These are phyloP conservation scores for Calycopis cecrops DNA, from an alignment of 1,140 invertebrate species.

Conservation along the genomic window DNA sequence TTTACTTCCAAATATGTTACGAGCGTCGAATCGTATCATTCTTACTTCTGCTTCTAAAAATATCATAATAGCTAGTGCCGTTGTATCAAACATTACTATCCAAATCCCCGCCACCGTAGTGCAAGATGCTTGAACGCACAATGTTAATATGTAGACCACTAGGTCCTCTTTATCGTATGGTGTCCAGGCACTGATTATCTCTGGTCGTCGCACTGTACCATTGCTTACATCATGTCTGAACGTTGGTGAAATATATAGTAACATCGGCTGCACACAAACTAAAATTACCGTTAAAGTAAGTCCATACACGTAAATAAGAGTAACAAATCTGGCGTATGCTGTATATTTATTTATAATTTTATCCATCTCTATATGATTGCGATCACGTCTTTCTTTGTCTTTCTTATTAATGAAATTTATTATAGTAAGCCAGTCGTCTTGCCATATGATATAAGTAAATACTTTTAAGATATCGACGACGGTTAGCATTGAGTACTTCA, in stretches of 20 bases:
- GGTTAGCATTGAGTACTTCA: constrained; percentile 38
- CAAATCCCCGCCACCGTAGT: constrained; percentile 36
- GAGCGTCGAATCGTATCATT: constrained; percentile 34
- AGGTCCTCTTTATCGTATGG: constrained; percentile 43
- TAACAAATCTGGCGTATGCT: constrained; percentile 32
- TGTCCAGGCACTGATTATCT: constrained; percentile 33
- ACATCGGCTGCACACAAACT: constrained; percentile 22
- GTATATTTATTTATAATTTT: constrained; percentile 29
- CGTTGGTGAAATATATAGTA: not conserved
- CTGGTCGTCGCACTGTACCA: not conserved
- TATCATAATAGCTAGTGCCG: constrained; percentile 42
- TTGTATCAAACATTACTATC: constrained; percentile 48
- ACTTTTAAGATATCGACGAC: constrained; percentile 33
- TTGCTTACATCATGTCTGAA: not conserved
- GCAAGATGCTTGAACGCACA: constrained; percentile 34
- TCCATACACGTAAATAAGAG: constrained; percentile 31
- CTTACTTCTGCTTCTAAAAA: constrained; percentile 46
- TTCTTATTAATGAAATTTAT: constrained; percentile 34
- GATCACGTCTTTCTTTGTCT: constrained; percentile 28
- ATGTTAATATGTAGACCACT: constrained; percentile 33
- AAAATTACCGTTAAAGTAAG: constrained; percentile 8
- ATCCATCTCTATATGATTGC: constrained; percentile 19
- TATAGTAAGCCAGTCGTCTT: constrained; percentile 33
- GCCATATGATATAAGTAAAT: constrained; percentile 29
- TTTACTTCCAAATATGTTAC: constrained; percentile 33